Base-by-base conservation (phyloP, 2,888 invertebrate species). In the Drosophila ezoana region DNA sequence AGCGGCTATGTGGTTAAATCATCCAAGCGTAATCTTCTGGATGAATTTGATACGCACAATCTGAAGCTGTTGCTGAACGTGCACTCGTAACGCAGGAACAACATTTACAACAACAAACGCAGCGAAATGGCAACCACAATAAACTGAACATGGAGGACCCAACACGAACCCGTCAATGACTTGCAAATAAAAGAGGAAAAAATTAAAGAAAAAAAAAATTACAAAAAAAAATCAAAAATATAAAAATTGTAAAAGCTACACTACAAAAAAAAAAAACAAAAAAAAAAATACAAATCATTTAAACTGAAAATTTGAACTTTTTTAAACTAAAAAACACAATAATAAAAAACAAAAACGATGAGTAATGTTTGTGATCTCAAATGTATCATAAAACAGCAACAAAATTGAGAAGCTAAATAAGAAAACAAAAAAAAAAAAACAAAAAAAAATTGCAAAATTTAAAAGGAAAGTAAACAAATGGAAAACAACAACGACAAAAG, bases 41-140 rank as follows among this genome's bases (percentile, higher is more conserved):
- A 92, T 76, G 92, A 92, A 70, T 92, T 94, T 76, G 90, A 91
- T 91, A 94, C 95, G 89, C 93, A 94, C 89, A 93, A 94, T 81
- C 93, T 95, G 81, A 95, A 95, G 92, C 91, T 95, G 91, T 93
- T 95, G 90, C 93, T 95, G 90, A 95, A 95, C 92, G 94, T 95
- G 90, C 93, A 93, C 84, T 93, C 93, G 89, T 92, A 93, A 92
- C 89, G 80, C 48, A 65, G 60, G 45, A 62, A 49, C 35, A 68
- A 64, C 33, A 76, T 62, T 57, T 47, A 72, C n/a, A 64, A 70
- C 49, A 71, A 28, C 28, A 28, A 28, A 8, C 28, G 28, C 28
- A 28, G 28, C 28, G 28, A 28, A 28, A 28, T 28, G 28, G 28
- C 28, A 28, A 74, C 59, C 62, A 72, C 76, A 68, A 65, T 57